These are phyloP conservation scores for Heliconius hortense DNA, from an alignment of 2,888 invertebrate genomes.

Conservation along the genomic window DNA sequence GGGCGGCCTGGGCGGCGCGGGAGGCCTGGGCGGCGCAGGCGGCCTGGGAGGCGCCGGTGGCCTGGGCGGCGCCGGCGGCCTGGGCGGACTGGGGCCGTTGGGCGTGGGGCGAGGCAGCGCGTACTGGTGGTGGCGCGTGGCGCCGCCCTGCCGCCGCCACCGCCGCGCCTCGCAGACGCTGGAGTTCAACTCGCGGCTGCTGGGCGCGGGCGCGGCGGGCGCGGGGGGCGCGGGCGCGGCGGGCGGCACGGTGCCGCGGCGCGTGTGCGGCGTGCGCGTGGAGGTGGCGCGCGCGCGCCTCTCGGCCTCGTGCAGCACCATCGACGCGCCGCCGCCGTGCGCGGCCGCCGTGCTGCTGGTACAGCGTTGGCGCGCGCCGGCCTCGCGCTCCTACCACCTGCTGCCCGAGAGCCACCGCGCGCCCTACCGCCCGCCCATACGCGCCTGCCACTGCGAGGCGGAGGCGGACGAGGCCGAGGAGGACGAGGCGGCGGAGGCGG, in stretches of 20 bases:
- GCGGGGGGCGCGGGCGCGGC: constrained; percentile 25
- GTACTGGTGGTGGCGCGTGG: constrained; percentile 48
- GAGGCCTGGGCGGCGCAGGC: constrained; percentile 43
- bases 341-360: constrained; percentile 48
- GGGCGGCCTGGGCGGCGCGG: constrained; percentile 44
- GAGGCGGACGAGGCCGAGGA: constrained; percentile 40
- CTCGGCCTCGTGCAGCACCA: constrained; percentile 85
- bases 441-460: constrained; percentile 62
- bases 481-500: constrained; percentile 35
- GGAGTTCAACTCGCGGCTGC: constrained; percentile 62
- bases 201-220: constrained; percentile 34
- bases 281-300: constrained; percentile 53
- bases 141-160: constrained; percentile 49
- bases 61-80: constrained; percentile 46
- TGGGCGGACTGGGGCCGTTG: constrained; percentile 43
- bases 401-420: constrained; percentile 56
- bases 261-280: constrained; percentile 43
- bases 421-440: constrained; percentile 64
- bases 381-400: constrained; percentile 44
- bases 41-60: constrained; percentile 47
- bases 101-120: constrained; percentile 49
- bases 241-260: constrained; percentile 39
- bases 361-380: constrained; percentile 46
- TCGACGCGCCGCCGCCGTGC: constrained; percentile 57
- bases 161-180: constrained; percentile 60